Conservation (phyloP, 2,113 vertebrate genomes). For the Paraplagusia blochii region DNA sequence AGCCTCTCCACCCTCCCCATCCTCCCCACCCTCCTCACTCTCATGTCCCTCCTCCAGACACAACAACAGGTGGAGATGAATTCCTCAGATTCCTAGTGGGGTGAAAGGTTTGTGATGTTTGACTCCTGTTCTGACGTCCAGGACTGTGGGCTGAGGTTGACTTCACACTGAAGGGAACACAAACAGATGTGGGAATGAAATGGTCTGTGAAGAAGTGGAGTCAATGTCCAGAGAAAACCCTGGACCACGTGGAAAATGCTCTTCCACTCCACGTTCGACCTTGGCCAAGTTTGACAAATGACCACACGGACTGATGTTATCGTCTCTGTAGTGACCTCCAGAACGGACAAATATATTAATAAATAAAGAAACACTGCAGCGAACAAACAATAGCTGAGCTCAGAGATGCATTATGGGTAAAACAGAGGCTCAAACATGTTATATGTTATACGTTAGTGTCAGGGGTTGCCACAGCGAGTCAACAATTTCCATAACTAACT, state of each 20-base stretch:
- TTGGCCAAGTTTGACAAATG: conserved; percentile 28
- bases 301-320: conserved; percentile 33
- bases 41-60: conserved; percentile 47
- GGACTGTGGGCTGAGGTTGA: conserved; percentile 7
- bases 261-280: conserved; percentile 11
- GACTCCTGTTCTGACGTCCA: conserved; percentile 28
- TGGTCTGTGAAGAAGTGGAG: no score
- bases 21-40: no score
- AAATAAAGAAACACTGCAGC: conserved; percentile 30
- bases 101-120: conserved; percentile 5
- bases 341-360: conserved; percentile 12
- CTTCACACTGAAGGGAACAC: not conserved
- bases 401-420: conserved; percentile 2
- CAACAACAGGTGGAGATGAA: conserved; percentile 63
- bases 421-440: not conserved
- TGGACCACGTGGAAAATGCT: no score
- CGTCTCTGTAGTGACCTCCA: conserved; percentile 21
- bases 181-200: no score
- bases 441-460: no score
- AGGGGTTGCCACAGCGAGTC: no score
- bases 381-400: not conserved
- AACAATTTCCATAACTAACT: no score
- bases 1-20: conserved; percentile 26
- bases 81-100: conserved; percentile 46
- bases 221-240: no score